Evolutionary conservation across 2,113 vertebrate species (phyloP), one percentile per base, ranked within the genome.

Genomic region (Paracanthobrama guichenoti): DNA sequence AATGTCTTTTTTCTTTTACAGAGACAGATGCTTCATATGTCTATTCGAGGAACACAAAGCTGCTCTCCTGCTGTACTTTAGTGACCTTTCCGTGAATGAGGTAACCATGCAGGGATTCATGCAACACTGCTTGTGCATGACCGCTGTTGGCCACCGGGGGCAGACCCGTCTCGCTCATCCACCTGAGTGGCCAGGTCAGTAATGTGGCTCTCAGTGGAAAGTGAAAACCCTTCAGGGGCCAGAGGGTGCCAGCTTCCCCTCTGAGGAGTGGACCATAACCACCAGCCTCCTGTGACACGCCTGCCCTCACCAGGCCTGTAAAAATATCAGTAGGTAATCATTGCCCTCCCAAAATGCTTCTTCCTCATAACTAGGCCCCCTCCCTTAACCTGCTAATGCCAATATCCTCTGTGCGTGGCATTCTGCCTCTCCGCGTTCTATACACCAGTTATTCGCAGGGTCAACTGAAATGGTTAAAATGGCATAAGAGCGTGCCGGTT

Each of bases 131-230:
- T n/a, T 12, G 8, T 50, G 82, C n/a, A 67, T 60, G 42, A 64
- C 44, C 8, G 6, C 7, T 14, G 6, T 20, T 79, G 13, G 24
- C 87, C 87, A 87, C 86, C 85, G 42, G 89, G 81, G 85, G 89
- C 87, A 84, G 84, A 82, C 31, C 67, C 6, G 39, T n/a, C 85
- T 62, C 64, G 13, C 44, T 42, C 31, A 48, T 46, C 28, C 26
- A 66, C 28, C 62, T 18, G 57, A 8, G 8, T 22, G 46, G 69
- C 67, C 48, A 3, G 42, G 46, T 39, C 28, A 79, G 64, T 46
- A 85, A 28, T 10, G 20, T 62, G 74, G 28, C 46, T 71, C 50
- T 26, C 16, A 79, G 62, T 39, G 28, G 2, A 71, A 60, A 83
- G 73, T 24, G 50, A 82, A 74, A 59, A 24, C 75, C 55, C 22